A percentile compares a stretch with the other conserved stretches of the same genome.
Evolutionary conservation across 2,113 vertebrate species (phyloP).

Genomic region (Scomber scombrus): DNA sequence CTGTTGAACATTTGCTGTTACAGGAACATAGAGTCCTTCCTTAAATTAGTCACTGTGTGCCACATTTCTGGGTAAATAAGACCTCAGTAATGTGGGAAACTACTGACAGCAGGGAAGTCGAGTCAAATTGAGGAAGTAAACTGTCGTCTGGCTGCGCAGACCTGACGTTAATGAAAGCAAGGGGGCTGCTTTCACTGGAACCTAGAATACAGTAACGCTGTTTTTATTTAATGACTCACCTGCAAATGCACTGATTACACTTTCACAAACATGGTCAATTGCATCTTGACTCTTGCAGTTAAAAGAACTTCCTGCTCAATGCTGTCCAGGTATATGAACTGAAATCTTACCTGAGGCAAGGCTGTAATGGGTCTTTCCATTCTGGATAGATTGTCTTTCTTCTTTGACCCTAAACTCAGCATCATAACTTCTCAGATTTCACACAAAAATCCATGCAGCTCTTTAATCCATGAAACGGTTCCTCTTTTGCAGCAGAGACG

Average conservation of each 20-base stretch:
- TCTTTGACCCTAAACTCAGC: conserved; percentile 64
- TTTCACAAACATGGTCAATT: neutral
- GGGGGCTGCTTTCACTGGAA: conserved; percentile 18
- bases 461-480: neutral
- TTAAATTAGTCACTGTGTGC: neutral
- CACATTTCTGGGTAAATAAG: conserved; percentile 14
- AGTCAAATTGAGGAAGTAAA: conserved; percentile 66
- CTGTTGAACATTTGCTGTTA: neutral
- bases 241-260: neutral
- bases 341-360: conserved; percentile 74
- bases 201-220: neutral
- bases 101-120: conserved; percentile 35
- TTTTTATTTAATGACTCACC: conserved; percentile 11
- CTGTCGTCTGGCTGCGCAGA: neutral
- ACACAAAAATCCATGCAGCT: conserved; percentile 10
- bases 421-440: conserved; percentile 14
- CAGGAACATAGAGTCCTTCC: conserved; percentile 12
- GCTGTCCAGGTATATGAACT: neutral
- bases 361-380: conserved; percentile 30
- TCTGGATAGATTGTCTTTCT: conserved; percentile 52
- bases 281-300: neutral
- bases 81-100: conserved; percentile 16
- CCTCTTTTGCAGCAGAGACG: neutral
- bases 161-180: conserved; percentile 27
- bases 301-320: neutral